Conservation (phyloP, 1,140 invertebrate genomes). For the Octopus sinensis region DNA sequence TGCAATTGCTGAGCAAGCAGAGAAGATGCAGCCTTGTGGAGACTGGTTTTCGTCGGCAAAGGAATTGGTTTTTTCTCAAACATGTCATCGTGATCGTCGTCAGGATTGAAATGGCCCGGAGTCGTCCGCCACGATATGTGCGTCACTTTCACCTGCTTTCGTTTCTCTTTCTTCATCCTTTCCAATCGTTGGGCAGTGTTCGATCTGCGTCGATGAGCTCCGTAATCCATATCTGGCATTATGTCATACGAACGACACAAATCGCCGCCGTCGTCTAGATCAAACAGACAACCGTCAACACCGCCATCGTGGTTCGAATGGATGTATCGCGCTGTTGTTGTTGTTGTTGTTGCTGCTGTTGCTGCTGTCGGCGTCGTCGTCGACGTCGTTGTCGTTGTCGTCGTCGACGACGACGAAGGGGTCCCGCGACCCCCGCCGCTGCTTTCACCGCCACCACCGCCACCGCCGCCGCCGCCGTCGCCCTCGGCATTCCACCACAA, state of each 20-base stretch:
- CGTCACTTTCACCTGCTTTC: conserved; percentile 62
- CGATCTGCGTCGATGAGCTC: conserved; percentile 73
- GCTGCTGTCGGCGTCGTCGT: neutral
- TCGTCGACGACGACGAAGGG: neutral
- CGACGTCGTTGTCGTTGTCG: neutral
- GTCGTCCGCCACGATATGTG: conserved; percentile 58
- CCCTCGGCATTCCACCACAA: conserved; percentile 11
- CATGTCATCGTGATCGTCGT: conserved; percentile 67
- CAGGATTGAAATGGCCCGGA: conserved; percentile 41
- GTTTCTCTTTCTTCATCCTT: conserved; percentile 81
- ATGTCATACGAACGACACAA: conserved; percentile 57
- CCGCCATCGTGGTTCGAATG: neutral
- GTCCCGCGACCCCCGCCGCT: neutral
- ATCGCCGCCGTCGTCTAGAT: conserved; percentile 34
- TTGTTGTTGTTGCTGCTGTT: neutral
- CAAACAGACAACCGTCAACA: neutral
- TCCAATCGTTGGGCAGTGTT: conserved; percentile 87
- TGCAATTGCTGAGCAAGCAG: conserved; percentile 71
- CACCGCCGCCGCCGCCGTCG: neutral
- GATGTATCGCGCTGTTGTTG: neutral
- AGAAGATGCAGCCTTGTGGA: conserved; percentile 48
- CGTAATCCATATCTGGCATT: conserved; percentile 67
- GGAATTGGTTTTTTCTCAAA: conserved; percentile 61
- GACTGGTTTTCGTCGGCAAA: neutral
- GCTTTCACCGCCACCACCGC: no score